These are phyloP conservation scores for Rhinichthys klamathensis DNA, from an alignment of 2,113 vertebrate genomes.

Conservation along the genomic window DNA sequence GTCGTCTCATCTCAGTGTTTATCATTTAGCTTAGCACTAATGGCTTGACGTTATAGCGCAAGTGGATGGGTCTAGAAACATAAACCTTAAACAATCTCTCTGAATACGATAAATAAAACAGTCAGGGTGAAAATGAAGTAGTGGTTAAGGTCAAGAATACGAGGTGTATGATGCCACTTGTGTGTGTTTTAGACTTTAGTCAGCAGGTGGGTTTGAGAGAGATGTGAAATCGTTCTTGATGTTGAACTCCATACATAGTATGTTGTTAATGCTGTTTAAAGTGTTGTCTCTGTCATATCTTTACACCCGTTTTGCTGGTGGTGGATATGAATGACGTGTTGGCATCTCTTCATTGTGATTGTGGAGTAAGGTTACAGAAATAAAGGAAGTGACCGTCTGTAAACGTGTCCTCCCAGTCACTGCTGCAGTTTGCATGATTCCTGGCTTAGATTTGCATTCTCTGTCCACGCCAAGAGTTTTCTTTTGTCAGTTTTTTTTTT, in stretches of 20 bases:
- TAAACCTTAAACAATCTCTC: neutral
- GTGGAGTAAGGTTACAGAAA: constrained; percentile 22
- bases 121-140: neutral
- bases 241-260: neutral
- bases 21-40: constrained; percentile 15
- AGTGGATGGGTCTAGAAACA: neutral
- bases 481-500: no score
- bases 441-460: constrained; percentile 32
- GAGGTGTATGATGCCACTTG: neutral
- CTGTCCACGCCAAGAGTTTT: neutral
- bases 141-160: neutral
- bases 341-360: neutral
- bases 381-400: constrained; percentile 15
- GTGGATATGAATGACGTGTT: neutral
- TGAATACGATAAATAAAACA: neutral
- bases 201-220: constrained; percentile 3
- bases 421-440: constrained; percentile 13
- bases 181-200: neutral
- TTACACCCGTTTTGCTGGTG: neutral
- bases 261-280: neutral
- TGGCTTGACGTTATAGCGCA: neutral
- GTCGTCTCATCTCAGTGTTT: neutral
- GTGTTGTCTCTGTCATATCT: neutral
- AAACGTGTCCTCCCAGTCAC: constrained; percentile 2
- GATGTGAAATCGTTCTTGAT: neutral